Evolutionary conservation across 2,797 vertebrate genomes (phyloP), one percentile per base, ranked within the genome.

Genomic region (Megalops cyprinoides): DNA sequence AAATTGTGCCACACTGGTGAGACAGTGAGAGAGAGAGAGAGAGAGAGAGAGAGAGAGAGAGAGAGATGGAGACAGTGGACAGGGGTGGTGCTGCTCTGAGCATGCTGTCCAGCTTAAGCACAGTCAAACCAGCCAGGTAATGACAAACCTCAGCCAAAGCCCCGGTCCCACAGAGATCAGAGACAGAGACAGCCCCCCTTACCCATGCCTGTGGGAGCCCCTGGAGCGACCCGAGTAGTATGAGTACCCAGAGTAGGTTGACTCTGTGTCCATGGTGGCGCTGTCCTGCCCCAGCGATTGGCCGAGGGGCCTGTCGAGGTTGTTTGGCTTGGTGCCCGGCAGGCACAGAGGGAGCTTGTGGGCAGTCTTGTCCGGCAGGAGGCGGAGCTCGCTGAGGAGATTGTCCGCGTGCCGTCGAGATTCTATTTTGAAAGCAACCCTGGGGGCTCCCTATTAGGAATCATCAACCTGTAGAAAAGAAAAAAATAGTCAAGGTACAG

Each of bases 161-260:
- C n/a, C n/a, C n/a, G n/a, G n/a, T n/a, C n/a, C n/a, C 14, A 56
- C 2, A 44, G 74, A 77, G 28, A 69, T 34, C 67, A 34, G n/a
- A 56, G n/a, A 71, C n/a, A n/a, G n/a, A n/a, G n/a, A n/a, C n/a
- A n/a, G n/a, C n/a, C n/a, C n/a, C 39, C 48, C 89, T 89, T 88
- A 95, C 94, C 94, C 93, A 0, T 87, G 90, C 82, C 96, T 95
- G 90, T 97, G 97, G 85, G 97, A 96, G 87, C 97, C 97, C 88
- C 96, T 96, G 7, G 97, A 98, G 90, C 96, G 96, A 89, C 96
- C 95, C 85, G 97, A 98, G 88, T 97, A 96, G 93, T 97, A 96
- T 80, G 97, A 98, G 91, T 98, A 98, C 82, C 96, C 97, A 23
- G 97, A 98, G 87, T 98, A 97, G 0, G 97, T 98, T 1, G 97